Conservation (phyloP, 2,797 vertebrate species). For the Columba guinea region DNA sequence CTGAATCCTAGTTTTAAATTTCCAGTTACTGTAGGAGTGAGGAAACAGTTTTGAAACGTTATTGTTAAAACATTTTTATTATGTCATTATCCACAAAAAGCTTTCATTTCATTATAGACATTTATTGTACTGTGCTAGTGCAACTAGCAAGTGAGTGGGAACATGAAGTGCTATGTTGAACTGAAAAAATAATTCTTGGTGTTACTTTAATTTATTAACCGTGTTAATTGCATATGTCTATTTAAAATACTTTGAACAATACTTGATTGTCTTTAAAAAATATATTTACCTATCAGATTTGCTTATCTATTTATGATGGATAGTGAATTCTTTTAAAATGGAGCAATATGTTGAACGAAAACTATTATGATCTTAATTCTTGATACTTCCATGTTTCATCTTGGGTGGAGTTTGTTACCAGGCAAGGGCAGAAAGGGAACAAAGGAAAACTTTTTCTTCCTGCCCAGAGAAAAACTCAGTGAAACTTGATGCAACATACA, state of each 20-base stretch:
- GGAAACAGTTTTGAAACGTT: neutral
- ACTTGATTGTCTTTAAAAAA: neutral
- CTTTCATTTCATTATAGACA: neutral
- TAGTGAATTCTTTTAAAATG: neutral
- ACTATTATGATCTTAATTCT: neutral
- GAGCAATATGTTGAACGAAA: neutral
- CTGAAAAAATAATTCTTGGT: neutral
- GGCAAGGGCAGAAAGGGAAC: neutral
- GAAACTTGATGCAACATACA: neutral
- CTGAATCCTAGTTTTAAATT: neutral
- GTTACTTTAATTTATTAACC: neutral
- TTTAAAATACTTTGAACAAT: neutral
- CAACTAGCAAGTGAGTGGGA: neutral
- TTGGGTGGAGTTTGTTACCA: neutral
- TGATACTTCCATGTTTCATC: neutral
- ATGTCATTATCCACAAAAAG: neutral
- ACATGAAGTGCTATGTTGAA: neutral
- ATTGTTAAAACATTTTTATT: no score
- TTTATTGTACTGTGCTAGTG: neutral
- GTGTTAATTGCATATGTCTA: accelerated
- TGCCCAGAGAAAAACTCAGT: neutral
- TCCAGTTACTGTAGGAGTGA: neutral
- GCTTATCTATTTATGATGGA: neutral
- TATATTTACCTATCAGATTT: neutral
- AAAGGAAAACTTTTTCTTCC: neutral